Evolutionary conservation across 1,140 invertebrate species (phyloP), one percentile per base, ranked within the genome.

Genomic region (Drosophila teissieri): DNA sequence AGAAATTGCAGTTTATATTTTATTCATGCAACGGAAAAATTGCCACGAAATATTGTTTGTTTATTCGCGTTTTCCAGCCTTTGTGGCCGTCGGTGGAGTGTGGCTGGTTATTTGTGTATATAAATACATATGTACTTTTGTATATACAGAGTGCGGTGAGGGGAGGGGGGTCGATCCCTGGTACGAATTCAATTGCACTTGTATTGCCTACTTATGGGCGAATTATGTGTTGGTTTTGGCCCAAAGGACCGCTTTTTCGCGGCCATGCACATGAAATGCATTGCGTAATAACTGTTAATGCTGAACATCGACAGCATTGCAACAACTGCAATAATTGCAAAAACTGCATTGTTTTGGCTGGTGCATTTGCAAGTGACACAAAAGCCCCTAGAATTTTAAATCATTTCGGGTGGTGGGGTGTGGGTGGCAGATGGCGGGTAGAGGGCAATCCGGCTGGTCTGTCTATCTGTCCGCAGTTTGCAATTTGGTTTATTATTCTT

Each of bases 1-100:
- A 67, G 45, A 72, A 86, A 86, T 79, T 88, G 62, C 80, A 76
- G 78, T 88, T 82, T 68, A 89, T 89, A 89, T 88, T 88, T 88
- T 77, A 89, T 86, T 76, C 65, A 75, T 56, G 72, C 36, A 24
- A 24, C 24, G 62, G 62, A 67, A 76, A 68, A 76, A 74, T 45
- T 55, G 53, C 36, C 37, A 17, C 42, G 49, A 67, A 76, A 75
- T 76, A 68, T 49, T 45, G 34, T 51, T 67, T 76, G 61, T 65
- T 75, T 57, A 54, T 54, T 73, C 57, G 58, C 49, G 36, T 53
- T 61, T 39, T n/a, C 19, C 27, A 17, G 36, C 27, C 24, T 27
- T 49, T 24, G 40, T 15, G n/a, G n/a, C 39, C 42, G 44, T 4
- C n/a, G 24, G 48, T 7, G 44, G 34, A 17, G 52, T 64, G 4